Conservation (phyloP, 2,888 invertebrate species). For the Tillus elongatus region DNA sequence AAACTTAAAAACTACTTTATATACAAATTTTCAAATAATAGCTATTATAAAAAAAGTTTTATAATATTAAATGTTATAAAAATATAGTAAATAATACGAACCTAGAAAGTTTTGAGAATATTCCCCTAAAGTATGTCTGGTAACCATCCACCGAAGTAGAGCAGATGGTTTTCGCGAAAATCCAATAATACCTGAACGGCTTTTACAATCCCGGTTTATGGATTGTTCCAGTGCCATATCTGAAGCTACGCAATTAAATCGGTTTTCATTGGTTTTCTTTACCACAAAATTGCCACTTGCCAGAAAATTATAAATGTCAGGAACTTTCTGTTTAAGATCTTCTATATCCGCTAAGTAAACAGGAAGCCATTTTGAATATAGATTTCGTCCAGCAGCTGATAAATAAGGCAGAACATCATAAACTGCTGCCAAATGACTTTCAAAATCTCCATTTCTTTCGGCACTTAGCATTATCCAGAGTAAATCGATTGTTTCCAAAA, state of each 20-base stretch:
- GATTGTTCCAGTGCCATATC: constrained; percentile 22
- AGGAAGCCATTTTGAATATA: constrained; percentile 17
- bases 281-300: constrained; percentile 19
- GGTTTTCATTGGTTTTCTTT: constrained; percentile 14
- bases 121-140: constrained; percentile 11
- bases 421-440: constrained; percentile 14
- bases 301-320: constrained; percentile 16
- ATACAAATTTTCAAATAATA: background rate
- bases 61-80: too few species aligned
- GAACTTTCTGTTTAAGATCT: constrained; percentile 12
- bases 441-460: constrained; percentile 17
- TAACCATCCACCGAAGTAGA: constrained; percentile 13
- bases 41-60: constrained; percentile 3
- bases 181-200: constrained; percentile 17
- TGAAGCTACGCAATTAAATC: constrained; percentile 22
- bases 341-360: constrained; percentile 16
- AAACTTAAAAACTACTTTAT: background rate
- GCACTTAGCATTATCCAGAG: constrained; percentile 14
- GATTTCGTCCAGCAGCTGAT: constrained; percentile 16
- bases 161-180: constrained; percentile 12
- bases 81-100: constrained; percentile 1
- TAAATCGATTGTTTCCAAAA: constrained; percentile 14
- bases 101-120: constrained; percentile 14
- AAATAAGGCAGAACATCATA: constrained; percentile 16
- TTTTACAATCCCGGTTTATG: constrained; percentile 20